phyloP scores from a whole-genome alignment of 92 coral and sea anemone species.

The Porites rus region DNA sequence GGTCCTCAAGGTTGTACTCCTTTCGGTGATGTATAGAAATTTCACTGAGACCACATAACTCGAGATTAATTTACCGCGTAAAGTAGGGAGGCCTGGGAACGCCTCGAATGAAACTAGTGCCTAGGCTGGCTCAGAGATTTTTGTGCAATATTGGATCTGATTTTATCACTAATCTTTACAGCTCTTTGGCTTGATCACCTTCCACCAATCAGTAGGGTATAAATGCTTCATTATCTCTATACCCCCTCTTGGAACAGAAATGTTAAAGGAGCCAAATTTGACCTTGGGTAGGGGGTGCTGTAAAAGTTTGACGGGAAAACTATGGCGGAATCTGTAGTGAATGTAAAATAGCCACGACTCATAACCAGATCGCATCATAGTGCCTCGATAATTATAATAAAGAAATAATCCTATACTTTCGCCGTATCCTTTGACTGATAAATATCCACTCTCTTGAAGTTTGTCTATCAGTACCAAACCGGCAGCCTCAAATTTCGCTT shows the following conservation, averaged over 20 bases:
- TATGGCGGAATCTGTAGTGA: slow-evolving; percentile 16
- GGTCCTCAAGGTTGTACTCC: no score
- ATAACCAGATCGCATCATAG: slow-evolving; percentile 40
- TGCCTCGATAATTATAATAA: slow-evolving; percentile 27
- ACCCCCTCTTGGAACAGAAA: slow-evolving; percentile 31
- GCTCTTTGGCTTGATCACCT: slow-evolving; percentile 7
- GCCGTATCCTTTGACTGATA: neutral
- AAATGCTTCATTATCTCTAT: slow-evolving; percentile 16
- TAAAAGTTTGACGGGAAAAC: slow-evolving; percentile 38
- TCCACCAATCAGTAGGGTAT: slow-evolving; percentile 45
- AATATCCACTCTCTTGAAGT: neutral
- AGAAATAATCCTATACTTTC: slow-evolving; percentile 6
- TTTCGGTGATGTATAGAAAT: no score
- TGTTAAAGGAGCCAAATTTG: slow-evolving; percentile 35
- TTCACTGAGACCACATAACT: no score
- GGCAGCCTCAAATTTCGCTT: slow-evolving; percentile 27
- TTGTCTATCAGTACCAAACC: slow-evolving; percentile 45
- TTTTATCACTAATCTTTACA: neutral
- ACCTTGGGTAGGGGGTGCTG: slow-evolving; percentile 47
- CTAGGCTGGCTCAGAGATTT: no score
- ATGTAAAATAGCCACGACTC: slow-evolving; percentile 45
- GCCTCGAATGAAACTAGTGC: no score
- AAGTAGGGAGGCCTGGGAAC: no score
- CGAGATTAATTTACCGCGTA: no score
- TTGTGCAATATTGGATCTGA: no score